A percentile compares a stretch with the other conserved stretches of the same genome.
Conservation (phyloP, 2,888 invertebrate genomes). For the Stenodema calcarata region DNA sequence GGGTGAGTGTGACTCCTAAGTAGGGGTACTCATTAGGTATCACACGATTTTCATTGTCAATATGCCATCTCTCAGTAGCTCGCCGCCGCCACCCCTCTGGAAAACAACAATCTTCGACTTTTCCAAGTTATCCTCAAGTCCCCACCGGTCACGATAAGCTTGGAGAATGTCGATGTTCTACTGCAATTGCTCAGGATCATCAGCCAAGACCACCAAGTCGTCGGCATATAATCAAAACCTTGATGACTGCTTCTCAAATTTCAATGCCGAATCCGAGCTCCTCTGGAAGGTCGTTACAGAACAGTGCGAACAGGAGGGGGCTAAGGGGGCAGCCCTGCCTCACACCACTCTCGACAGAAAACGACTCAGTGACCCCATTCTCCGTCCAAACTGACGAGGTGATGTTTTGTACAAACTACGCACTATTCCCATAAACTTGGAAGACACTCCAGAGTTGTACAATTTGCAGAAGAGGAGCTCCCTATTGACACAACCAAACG, state of each 20-base stretch:
- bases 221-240: slow-evolving; percentile 5
- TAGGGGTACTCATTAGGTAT: neutral
- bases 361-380: neutral
- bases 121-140: neutral
- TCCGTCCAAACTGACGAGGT: neutral
- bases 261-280: neutral
- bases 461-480: neutral
- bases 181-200: neutral
- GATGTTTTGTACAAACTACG: neutral
- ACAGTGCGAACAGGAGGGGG: no score
- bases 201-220: slow-evolving; percentile 3
- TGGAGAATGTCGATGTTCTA: neutral
- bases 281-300: slow-evolving; percentile 15
- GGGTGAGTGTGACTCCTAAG: neutral
- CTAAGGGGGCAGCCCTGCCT: slow-evolving; percentile 28
- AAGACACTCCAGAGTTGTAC: neutral
- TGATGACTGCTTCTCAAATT: neutral
- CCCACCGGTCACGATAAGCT: slow-evolving; percentile 3
- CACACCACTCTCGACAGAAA: neutral
- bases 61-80: neutral
- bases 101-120: slow-evolving; percentile 5
- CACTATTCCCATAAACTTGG: neutral
- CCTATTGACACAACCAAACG: neutral
- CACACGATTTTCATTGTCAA: neutral
- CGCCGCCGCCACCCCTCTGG: neutral